These are phyloP conservation scores for Amphilophus citrinellus DNA, from an alignment of 2,113 vertebrate genomes.

Conservation along the genomic window DNA sequence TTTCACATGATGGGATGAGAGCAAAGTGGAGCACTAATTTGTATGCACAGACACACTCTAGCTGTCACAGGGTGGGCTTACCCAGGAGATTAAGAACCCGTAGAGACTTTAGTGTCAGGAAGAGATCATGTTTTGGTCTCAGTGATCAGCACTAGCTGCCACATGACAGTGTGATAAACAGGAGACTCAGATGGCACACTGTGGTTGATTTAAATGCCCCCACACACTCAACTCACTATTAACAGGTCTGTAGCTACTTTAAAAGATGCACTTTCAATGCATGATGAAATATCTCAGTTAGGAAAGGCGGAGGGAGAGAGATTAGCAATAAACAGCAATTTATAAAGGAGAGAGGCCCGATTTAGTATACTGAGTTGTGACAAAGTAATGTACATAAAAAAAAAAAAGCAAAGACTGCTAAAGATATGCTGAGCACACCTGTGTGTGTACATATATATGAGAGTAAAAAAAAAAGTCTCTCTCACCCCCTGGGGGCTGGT, in stretches of 20 bases:
- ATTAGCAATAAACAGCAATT: background rate
- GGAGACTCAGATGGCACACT: conserved; percentile 35
- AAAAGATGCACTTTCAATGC: conserved; percentile 47
- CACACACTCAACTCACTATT: conserved; percentile 46
- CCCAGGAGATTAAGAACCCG: conserved; percentile 73
- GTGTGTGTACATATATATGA: background rate
- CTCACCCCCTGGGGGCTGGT: too few relatives aligned
- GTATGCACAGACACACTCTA: conserved; percentile 62
- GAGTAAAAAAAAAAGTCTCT: too few relatives aligned
- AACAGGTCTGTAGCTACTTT: conserved; percentile 41
- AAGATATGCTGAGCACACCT: background rate
- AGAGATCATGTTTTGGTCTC: conserved; percentile 73
- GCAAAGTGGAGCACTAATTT: conserved; percentile 48
- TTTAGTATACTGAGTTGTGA: background rate
- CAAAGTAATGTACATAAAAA: background rate
- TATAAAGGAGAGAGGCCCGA: background rate
- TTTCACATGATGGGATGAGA: conserved; percentile 54
- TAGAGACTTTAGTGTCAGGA: conserved; percentile 55
- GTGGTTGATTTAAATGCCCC: conserved; percentile 68
- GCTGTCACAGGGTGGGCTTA: conserved; percentile 69
- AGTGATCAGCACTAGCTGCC: conserved; percentile 62
- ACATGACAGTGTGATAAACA: conserved; percentile 69
- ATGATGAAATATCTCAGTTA: conserved; percentile 35
- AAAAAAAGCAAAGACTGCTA: background rate
- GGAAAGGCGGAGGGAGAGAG: background rate